Evolutionary conservation across 2,888 invertebrate genomes (phyloP).

Genomic region (Eilema caniola): DNA sequence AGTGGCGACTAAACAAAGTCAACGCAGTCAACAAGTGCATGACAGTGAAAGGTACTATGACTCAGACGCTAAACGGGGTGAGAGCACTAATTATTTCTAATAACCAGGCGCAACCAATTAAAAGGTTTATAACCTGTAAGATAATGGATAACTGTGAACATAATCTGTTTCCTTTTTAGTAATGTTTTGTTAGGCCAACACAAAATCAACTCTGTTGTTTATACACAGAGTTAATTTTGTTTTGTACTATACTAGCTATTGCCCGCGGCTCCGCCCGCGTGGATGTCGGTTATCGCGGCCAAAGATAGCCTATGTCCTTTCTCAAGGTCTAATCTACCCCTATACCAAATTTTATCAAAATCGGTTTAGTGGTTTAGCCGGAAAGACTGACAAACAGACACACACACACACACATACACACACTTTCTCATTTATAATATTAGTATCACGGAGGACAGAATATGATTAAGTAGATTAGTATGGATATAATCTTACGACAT

Average conservation of each 20-base stretch:
- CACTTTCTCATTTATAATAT: too few relatives aligned
- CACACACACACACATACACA: too few relatives aligned
- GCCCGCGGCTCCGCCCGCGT: too few relatives aligned
- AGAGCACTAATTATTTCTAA: constrained; percentile 44
- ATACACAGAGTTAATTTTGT: constrained; percentile 9
- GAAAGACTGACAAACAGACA: too few relatives aligned
- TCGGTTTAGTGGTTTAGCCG: too few relatives aligned
- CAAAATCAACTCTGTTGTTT: constrained; percentile 5
- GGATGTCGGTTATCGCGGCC: too few relatives aligned
- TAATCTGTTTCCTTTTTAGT: not conserved
- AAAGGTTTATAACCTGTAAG: constrained; percentile 33
- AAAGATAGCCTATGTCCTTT: too few relatives aligned
- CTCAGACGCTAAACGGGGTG: constrained; percentile 36
- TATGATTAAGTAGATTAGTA: too few relatives aligned
- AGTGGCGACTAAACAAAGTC: not conserved
- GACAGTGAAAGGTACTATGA: constrained; percentile 39
- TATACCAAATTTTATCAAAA: too few relatives aligned
- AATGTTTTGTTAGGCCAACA: constrained; percentile 28
- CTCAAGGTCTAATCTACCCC: too few relatives aligned
- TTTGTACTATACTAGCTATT: not conserved
- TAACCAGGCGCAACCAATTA: constrained; percentile 51
- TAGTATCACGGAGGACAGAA: too few relatives aligned
- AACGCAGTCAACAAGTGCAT: constrained; percentile 24
- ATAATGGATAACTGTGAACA: constrained; percentile 21
- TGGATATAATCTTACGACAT: not conserved